Percentiles rank a stretch among this genome's conserved stretches.
These are phyloP conservation scores for Athalia cordata DNA, from an alignment of 2,888 invertebrate genomes.

Conservation along the genomic window DNA sequence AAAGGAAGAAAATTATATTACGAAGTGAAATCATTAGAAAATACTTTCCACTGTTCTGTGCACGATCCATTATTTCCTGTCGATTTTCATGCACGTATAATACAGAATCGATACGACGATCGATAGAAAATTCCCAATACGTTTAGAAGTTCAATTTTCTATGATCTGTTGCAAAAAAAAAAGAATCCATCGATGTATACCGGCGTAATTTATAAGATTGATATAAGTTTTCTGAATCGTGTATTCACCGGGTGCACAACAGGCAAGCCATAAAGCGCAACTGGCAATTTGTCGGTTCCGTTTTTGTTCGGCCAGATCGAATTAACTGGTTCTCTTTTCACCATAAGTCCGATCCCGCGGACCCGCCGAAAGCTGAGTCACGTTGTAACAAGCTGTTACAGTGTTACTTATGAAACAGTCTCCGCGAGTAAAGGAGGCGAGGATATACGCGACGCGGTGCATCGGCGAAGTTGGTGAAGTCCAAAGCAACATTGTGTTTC, in stretches of 20 bases:
- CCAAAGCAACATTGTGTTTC: conserved; percentile 36
- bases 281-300: conserved; percentile 8
- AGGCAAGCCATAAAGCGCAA: neutral
- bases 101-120: no score
- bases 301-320: neutral
- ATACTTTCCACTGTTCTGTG: conserved; percentile 44
- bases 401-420: conserved; percentile 19
- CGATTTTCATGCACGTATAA: neutral
- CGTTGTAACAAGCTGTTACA: neutral
- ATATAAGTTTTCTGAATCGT: no score
- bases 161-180: no score
- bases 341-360: conserved; percentile 12
- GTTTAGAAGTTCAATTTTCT: no score
- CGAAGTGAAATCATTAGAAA: conserved; percentile 53
- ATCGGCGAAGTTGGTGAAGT: neutral
- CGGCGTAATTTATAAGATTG: no score
- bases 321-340: conserved; percentile 35
- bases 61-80: neutral
- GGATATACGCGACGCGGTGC: neutral
- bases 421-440: neutral
- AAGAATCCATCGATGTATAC: no score
- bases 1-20: conserved; percentile 47
- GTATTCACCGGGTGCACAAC: conserved; percentile 1
- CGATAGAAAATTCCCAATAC: no score
- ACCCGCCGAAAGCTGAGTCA: neutral